Conservation (phyloP, 1,140 invertebrate genomes). For the Heliothis subflexa region DNA sequence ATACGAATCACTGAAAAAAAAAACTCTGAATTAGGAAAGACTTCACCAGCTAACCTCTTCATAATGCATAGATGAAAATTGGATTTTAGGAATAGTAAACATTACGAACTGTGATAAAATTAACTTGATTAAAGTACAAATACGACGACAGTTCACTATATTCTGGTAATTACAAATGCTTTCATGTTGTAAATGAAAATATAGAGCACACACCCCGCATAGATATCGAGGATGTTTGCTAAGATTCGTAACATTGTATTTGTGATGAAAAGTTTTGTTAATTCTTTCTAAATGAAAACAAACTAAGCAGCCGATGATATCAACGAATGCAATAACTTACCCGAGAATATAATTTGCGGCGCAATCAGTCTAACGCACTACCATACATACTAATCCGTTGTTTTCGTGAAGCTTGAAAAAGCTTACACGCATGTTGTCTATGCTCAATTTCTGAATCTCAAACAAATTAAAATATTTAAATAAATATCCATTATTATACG, state of each 20-base stretch:
- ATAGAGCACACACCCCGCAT: slow-evolving; percentile 67
- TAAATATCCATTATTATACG: neutral
- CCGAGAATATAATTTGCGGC: slow-evolving; percentile 84
- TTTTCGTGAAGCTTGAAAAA: slow-evolving; percentile 86
- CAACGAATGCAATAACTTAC: slow-evolving; percentile 66
- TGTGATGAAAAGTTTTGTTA: neutral
- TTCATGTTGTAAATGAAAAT: slow-evolving; percentile 54
- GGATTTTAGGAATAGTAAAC: neutral
- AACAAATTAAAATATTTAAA: neutral
- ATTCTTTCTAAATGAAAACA: neutral
- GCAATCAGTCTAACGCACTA: slow-evolving; percentile 86
- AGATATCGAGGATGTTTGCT: slow-evolving; percentile 31
- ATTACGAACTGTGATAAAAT: neutral
- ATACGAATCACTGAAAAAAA: slow-evolving; percentile 83
- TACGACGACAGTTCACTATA: slow-evolving; percentile 2
- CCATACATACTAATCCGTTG: slow-evolving; percentile 86
- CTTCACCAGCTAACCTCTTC: slow-evolving; percentile 69
- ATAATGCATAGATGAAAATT: slow-evolving; percentile 33
- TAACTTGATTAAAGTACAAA: neutral
- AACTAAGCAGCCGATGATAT: too few relatives aligned
- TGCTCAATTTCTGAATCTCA: slow-evolving; percentile 43
- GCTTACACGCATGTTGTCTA: slow-evolving; percentile 78
- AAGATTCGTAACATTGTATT: slow-evolving; percentile 9
- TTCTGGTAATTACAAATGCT: slow-evolving; percentile 35
- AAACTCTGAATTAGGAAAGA: slow-evolving; percentile 65